Evolutionary conservation across 92 coral and sea anemone species (phyloP), one percentile per base, ranked within the genome.

Genomic region (Ricordea florida): DNA sequence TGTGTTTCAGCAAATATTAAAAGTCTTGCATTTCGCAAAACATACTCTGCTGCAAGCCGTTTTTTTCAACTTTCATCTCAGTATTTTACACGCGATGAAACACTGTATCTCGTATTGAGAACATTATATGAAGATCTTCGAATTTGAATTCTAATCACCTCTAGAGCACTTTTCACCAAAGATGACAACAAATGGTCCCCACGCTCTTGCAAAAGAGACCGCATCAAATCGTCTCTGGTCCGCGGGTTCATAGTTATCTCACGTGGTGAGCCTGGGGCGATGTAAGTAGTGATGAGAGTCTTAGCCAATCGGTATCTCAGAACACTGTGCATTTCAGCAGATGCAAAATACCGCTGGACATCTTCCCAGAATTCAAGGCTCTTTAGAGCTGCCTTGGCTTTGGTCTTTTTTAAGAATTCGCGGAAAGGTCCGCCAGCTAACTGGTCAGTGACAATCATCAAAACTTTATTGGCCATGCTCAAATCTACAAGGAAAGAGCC

Each of bases 301-400:
- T 86, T 91, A 6, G 90, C 98, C 70, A 75, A 62, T 27, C 93
- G 79, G 45, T 85, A 88, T 66, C 85, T 94, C n/a, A n/a, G n/a
- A n/a, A n/a, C n/a, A n/a, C n/a, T n/a, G n/a, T n/a, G n/a, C n/a
- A n/a, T n/a, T n/a, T n/a, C 79, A 20, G 78, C 32, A 57, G 93
- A 86, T 28, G 80, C 83, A 0, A 85, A 82, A 75, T 88, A 94
- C 59, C 79, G 87, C 82, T 91, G 98, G 5, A 88, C 83, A 36
- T 94, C 97, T 46, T 84, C 97, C 97, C 97, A 94, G 78, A 94
- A 91, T 64, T 94, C 90, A 40, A 91, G 84, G 78, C 89, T 77
- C 9, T 37, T 75, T 15, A 94, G 78, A 5, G 88, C 89, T 6
- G 32, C 38, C 3, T 36, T 31, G 69, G 91, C 77, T 16, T 70